Evolutionary conservation across 2,888 invertebrate species (phyloP).

Genomic region (Timema cristinae): DNA sequence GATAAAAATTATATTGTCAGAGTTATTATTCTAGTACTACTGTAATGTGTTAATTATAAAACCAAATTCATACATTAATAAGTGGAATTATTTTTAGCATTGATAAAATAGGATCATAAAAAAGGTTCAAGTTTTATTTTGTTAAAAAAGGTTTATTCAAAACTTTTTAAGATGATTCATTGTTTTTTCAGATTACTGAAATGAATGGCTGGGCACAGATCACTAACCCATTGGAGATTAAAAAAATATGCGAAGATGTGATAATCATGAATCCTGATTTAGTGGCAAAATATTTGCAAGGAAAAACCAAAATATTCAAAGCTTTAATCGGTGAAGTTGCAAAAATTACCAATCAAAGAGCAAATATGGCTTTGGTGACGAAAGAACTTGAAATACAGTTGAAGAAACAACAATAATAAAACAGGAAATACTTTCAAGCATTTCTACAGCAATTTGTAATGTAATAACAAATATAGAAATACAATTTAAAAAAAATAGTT

Average conservation of each 20-base stretch:
- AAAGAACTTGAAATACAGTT: slow-evolving; percentile 54
- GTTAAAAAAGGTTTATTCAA: slow-evolving; percentile 1
- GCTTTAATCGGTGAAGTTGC: slow-evolving; percentile 60
- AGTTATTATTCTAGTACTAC: too few species aligned
- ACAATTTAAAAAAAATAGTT: too few species aligned
- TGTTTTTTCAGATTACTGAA: slow-evolving; percentile 42
- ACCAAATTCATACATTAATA: too few species aligned
- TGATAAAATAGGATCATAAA: too few species aligned
- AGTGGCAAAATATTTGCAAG: slow-evolving; percentile 61
- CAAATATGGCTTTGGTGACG: slow-evolving; percentile 63
- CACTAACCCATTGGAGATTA: slow-evolving; percentile 56
- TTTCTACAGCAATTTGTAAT: too few species aligned
- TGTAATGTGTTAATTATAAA: too few species aligned
- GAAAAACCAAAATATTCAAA: slow-evolving; percentile 65
- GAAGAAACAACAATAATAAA: not conserved
- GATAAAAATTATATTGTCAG: too few species aligned
- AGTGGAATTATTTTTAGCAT: too few species aligned
- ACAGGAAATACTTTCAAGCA: too few species aligned
- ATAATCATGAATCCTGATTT: slow-evolving; percentile 62
- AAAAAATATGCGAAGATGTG: slow-evolving; percentile 56
- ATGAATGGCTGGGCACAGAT: slow-evolving; percentile 56
- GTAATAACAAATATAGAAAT: too few species aligned
- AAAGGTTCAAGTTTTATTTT: not conserved
- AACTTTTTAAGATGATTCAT: slow-evolving; percentile 1
- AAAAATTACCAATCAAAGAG: slow-evolving; percentile 56